Conservation (phyloP, 2,113 vertebrate species). For the Mesitornis unicolor region DNA sequence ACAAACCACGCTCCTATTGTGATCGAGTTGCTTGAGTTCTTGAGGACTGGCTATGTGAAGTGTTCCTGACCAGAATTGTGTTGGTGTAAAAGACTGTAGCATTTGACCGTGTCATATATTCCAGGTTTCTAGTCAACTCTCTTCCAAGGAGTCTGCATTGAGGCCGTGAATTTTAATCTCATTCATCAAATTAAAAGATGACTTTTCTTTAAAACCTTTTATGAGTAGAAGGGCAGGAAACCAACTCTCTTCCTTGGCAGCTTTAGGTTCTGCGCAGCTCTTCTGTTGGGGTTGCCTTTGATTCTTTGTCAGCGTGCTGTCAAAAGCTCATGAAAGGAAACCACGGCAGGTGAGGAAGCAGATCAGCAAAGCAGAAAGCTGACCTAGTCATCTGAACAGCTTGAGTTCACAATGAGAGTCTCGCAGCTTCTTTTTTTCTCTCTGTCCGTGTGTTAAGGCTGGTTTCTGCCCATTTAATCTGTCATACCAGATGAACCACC, state of each 20-base stretch:
- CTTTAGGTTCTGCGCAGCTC: neutral
- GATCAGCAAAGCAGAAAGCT: neutral
- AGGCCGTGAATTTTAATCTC: neutral
- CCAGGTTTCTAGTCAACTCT: neutral
- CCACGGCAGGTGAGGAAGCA: neutral
- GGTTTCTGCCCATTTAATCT: neutral
- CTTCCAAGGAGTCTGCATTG: neutral
- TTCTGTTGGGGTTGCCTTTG: neutral
- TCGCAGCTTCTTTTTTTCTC: neutral
- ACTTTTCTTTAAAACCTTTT: neutral
- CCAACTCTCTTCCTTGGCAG: neutral
- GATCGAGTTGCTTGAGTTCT: neutral
- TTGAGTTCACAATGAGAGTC: neutral
- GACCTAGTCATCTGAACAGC: neutral
- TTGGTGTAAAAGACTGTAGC: neutral
- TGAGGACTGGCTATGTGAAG: neutral
- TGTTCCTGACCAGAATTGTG: neutral
- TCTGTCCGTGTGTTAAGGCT: neutral
- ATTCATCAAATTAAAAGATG: neutral
- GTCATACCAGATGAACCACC: neutral
- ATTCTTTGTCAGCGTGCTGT: neutral
- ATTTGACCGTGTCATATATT: neutral
- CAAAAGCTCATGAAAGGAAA: neutral
- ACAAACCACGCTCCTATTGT: accelerated
- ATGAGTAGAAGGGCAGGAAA: neutral